A percentile compares a stretch with the other conserved stretches of the same genome.
These are phyloP conservation scores for Gibbula magus DNA, from an alignment of 2,888 invertebrate species.

Conservation along the genomic window DNA sequence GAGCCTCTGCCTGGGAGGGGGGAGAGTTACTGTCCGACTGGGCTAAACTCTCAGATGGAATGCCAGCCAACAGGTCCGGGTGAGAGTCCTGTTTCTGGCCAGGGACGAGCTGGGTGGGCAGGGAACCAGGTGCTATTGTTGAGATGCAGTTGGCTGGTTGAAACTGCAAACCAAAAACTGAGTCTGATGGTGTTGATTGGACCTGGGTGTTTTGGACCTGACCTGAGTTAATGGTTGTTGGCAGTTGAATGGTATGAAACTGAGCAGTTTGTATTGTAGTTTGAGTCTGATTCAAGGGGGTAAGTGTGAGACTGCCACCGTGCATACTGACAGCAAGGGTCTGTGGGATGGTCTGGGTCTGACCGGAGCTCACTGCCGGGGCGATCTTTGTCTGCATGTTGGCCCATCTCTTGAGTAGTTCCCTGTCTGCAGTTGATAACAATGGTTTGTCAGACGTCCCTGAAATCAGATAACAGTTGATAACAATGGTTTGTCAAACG, in stretches of 20 bases:
- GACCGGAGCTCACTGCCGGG: background rate
- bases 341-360: constrained; percentile 26
- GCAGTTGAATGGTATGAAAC: background rate
- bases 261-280: background rate
- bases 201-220: background rate
- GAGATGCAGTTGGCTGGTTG: too few relatives aligned
- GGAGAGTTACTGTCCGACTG: too few relatives aligned
- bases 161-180: background rate
- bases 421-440: constrained; percentile 67
- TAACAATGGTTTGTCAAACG: constrained; percentile 40
- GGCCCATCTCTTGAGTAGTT: constrained; percentile 70
- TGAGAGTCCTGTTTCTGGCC: too few relatives aligned
- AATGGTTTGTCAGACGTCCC: constrained; percentile 35
- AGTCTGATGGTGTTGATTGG: background rate
- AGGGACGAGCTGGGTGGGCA: too few relatives aligned
- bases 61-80: too few relatives aligned
- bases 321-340: constrained; percentile 15
- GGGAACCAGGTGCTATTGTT: too few relatives aligned
- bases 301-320: constrained; percentile 21
- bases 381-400: constrained; percentile 64
- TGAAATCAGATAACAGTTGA: constrained; percentile 47
- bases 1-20: background rate
- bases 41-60: too few relatives aligned
- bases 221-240: background rate
- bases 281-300: constrained; percentile 2